Percentiles rank a stretch among this genome's conserved stretches.
phyloP scores from a whole-genome alignment of 2,113 vertebrate genomes.

The Gymnorhina tibicen region DNA sequence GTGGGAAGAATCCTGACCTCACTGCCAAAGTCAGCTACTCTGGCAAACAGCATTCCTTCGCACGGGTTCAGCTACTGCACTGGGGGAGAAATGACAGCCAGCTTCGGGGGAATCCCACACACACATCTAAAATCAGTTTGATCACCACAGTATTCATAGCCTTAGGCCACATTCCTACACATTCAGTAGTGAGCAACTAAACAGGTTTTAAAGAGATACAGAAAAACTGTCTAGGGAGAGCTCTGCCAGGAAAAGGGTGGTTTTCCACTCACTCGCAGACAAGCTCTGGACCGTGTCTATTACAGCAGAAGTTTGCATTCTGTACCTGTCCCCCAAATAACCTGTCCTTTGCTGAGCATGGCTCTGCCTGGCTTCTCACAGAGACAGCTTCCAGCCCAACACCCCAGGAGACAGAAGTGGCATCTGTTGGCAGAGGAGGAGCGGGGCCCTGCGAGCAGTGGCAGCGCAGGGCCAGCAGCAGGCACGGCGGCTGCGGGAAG shows the following conservation, averaged over 20 bases:
- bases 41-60: neutral
- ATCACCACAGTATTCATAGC: constrained; percentile 22
- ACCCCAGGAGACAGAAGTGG: neutral
- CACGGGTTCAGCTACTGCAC: neutral
- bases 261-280: neutral
- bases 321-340: neutral
- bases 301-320: neutral
- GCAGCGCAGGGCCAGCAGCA: neutral
- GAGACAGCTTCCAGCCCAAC: neutral
- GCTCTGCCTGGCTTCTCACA: neutral
- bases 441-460: neutral
- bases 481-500: neutral
- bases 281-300: neutral
- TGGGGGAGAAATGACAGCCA: neutral
- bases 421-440: neutral
- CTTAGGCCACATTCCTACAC: constrained; percentile 11
- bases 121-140: constrained; percentile 26
- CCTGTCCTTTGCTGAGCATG: neutral
- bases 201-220: constrained; percentile 38
- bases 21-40: neutral
- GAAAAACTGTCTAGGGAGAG: constrained; percentile 7
- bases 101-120: constrained; percentile 27
- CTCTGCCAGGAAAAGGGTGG: neutral
- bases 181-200: neutral
- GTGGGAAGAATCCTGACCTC: neutral